Base-by-base conservation (phyloP, 2,888 invertebrate genomes). In the Plutella xylostella region DNA sequence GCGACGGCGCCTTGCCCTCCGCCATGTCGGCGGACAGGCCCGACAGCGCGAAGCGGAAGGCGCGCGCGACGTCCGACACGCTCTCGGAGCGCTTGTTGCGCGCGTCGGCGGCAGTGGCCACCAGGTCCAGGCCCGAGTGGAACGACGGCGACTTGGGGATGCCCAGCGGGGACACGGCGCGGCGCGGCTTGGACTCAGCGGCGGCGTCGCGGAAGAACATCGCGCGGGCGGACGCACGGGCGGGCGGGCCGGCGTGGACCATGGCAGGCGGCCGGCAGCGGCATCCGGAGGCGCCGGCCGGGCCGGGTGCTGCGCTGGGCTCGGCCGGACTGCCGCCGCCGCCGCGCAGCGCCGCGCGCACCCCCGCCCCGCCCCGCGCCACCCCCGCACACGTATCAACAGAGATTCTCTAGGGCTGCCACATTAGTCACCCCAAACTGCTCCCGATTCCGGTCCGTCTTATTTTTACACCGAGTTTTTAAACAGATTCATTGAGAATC, bases 101-200 rank as follows among this genome's bases (percentile, higher is more conserved):
- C 57, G 87, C 88, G 56, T 86, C 88, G 49, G 92, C 91, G 57
- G 87, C 88, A 56, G 86, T 88, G 49, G 92, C 91, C 60, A 92
- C 91, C 63, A 92, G 87, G 72, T 93, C 93, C 57, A 93, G 86
- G 47, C 93, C 93, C 76, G 92, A 92, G 77, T 94, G 93, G 78
- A 93, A 93, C 68, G 93, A 93, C 55, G 93, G 93, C 61, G 93
- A 93, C 77, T 94, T 94, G 57, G 93, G 93, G 66, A 93, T 90
- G 55, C 93, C 91, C 71, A 90, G 84, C 59, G 87, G 86, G 64
- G 87, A 86, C 68, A 86, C 83, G 68, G 79, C 76, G 65, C 80
- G 83, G 55, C 79, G 82, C 68, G 84, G 78, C 65, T 79, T 79
- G 56, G 66, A 65, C 70, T 80, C 79, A 74, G 76, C 72, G 78